phyloP scores from a whole-genome alignment of 2,113 vertebrate genomes.

The Camelus bactrianus region DNA sequence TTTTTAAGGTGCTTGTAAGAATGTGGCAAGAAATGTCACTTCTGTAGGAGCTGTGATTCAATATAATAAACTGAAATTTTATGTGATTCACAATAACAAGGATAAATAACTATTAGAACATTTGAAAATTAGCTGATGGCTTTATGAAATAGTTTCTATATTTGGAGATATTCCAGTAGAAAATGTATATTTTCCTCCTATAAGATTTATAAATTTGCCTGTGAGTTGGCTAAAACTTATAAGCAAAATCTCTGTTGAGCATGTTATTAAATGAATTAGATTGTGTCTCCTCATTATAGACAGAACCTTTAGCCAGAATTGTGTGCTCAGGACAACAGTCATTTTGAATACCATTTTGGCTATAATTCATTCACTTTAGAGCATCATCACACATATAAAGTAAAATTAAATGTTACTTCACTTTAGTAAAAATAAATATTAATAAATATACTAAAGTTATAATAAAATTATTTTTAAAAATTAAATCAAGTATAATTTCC shows the following conservation, averaged over 20 bases:
- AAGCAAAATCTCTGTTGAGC: background rate
- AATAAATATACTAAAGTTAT: background rate
- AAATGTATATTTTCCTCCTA: background rate
- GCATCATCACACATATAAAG: background rate
- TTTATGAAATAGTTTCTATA: background rate
- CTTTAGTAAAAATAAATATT: background rate
- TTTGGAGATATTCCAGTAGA: background rate
- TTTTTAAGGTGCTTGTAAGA: background rate
- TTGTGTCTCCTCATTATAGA: background rate
- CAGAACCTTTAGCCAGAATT: background rate
- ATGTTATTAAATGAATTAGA: slow-evolving; percentile 33
- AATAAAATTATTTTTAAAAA: background rate
- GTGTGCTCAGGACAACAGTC: background rate
- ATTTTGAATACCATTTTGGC: background rate
- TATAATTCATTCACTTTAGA: background rate
- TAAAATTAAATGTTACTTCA: background rate
- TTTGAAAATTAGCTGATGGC: background rate
- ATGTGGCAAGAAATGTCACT: background rate
- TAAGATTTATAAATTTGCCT: background rate
- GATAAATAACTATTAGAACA: background rate
- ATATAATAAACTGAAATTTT: background rate
- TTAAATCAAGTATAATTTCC: background rate
- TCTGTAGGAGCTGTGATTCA: background rate
- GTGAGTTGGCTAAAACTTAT: background rate
- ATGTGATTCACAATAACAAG: background rate